Conservation (phyloP, 2,113 vertebrate genomes). For the Indri indri region DNA sequence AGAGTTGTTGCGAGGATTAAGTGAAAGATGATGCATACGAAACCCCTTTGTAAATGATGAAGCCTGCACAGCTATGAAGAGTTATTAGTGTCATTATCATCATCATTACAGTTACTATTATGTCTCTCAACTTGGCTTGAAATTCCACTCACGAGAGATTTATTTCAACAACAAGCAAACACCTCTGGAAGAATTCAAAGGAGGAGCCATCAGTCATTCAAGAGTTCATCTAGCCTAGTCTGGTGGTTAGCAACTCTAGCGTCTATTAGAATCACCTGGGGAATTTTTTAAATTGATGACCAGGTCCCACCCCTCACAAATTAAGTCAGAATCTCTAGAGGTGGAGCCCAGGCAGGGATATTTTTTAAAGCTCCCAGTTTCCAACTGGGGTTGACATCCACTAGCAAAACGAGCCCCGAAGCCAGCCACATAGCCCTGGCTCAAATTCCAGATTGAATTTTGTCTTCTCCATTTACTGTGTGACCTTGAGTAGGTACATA, state of each 20-base stretch:
- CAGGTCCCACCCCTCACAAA: not conserved
- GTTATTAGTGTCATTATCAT: not conserved
- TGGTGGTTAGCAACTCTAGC: not conserved
- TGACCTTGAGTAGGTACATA: not conserved
- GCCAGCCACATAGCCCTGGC: not conserved
- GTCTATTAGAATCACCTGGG: not conserved
- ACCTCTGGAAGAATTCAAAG: conserved; percentile 19
- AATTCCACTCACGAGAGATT: not conserved
- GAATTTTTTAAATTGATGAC: not conserved
- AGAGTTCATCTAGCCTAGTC: not conserved
- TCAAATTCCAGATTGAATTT: conserved; percentile 24
- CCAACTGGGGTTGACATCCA: not conserved
- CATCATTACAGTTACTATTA: conserved; percentile 22
- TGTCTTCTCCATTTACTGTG: not conserved
- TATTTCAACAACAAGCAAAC: conserved; percentile 43
- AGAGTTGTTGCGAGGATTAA: not conserved
- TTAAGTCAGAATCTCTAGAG: conserved; percentile 6
- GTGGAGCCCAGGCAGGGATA: not conserved
- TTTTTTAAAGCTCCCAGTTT: conserved; percentile 12
- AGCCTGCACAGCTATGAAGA: not conserved
- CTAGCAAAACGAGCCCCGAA: not conserved
- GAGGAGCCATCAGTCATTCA: not conserved
- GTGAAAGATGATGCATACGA: conserved; percentile 1
- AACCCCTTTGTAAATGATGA: conserved; percentile 38
- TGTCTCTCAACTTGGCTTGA: not conserved